Conservation (phyloP, 2,888 invertebrate genomes). For the Parnassius apollo region DNA sequence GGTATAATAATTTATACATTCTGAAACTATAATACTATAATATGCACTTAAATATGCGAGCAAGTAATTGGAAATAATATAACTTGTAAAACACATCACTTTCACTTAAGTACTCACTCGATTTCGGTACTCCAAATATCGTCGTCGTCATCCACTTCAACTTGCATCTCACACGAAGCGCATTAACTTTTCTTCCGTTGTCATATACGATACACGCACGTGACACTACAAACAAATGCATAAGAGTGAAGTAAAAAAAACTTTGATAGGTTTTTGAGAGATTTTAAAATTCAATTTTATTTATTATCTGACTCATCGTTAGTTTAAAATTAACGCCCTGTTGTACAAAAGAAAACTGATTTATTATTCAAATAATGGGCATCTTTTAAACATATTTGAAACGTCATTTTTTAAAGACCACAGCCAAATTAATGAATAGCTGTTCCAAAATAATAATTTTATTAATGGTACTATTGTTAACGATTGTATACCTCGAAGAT, state of each 20-base stretch:
- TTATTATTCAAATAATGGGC: slow-evolving; percentile 1
- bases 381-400: slow-evolving; percentile 11
- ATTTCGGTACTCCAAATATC: slow-evolving; percentile 59
- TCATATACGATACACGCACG: slow-evolving; percentile 21
- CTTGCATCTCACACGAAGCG: slow-evolving; percentile 34
- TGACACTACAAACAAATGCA: slow-evolving; percentile 29
- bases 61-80: slow-evolving; percentile 1
- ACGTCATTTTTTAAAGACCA: slow-evolving; percentile 1
- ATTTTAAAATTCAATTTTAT: too few species aligned
- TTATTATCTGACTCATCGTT: too few species aligned
- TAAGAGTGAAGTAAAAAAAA: not conserved
- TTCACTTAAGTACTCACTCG: slow-evolving; percentile 51
- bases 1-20: too few species aligned
- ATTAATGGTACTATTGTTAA: slow-evolving; percentile 11
- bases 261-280: too few species aligned
- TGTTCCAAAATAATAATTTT: slow-evolving; percentile 6
- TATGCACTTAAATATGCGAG: slow-evolving; percentile 3
- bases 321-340: too few species aligned
- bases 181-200: slow-evolving; percentile 5
- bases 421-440: slow-evolving; percentile 7
- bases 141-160: slow-evolving; percentile 44
- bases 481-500: not conserved
- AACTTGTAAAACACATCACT: not conserved
- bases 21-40: too few species aligned
- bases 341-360: not conserved